phyloP scores from a whole-genome alignment of 1,140 invertebrate species.

The Micrasema longulum region DNA sequence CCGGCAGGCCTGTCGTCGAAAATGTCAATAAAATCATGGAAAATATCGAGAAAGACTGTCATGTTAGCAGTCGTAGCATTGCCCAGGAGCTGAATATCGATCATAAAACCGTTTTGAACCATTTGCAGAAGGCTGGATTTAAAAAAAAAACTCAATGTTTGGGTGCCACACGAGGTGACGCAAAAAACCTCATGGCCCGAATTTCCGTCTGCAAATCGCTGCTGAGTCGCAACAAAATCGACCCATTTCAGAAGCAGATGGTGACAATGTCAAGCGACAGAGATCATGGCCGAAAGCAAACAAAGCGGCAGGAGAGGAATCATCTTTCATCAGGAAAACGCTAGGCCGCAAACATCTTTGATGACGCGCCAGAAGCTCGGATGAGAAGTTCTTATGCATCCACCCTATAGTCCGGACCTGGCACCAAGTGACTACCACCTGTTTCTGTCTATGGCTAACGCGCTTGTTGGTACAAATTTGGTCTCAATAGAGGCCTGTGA shows the following conservation, averaged over 20 bases:
- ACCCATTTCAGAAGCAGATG: slow-evolving; percentile 1
- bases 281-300: neutral
- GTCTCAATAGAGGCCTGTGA: slow-evolving; percentile 19
- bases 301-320: slow-evolving; percentile 10
- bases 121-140: slow-evolving; percentile 23
- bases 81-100: slow-evolving; percentile 17
- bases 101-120: slow-evolving; percentile 22
- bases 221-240: slow-evolving; percentile 25
- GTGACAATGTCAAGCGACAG: neutral
- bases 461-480: slow-evolving; percentile 17
- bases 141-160: too few relatives aligned
- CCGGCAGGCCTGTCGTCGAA: slow-evolving; percentile 8
- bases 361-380: slow-evolving; percentile 20
- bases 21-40: slow-evolving; percentile 20
- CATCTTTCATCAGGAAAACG: slow-evolving; percentile 6
- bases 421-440: slow-evolving; percentile 19
- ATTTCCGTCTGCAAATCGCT: slow-evolving; percentile 27
- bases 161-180: too few relatives aligned
- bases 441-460: slow-evolving; percentile 10
- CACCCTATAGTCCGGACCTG: slow-evolving; percentile 20
- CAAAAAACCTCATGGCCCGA: slow-evolving; percentile 26
- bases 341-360: slow-evolving; percentile 2
- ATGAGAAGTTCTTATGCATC: slow-evolving; percentile 23
- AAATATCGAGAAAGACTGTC: slow-evolving; percentile 19
- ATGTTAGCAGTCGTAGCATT: slow-evolving; percentile 19